These are phyloP conservation scores for Tridacna crocea DNA, from an alignment of 2,888 invertebrate species.

Conservation along the genomic window DNA sequence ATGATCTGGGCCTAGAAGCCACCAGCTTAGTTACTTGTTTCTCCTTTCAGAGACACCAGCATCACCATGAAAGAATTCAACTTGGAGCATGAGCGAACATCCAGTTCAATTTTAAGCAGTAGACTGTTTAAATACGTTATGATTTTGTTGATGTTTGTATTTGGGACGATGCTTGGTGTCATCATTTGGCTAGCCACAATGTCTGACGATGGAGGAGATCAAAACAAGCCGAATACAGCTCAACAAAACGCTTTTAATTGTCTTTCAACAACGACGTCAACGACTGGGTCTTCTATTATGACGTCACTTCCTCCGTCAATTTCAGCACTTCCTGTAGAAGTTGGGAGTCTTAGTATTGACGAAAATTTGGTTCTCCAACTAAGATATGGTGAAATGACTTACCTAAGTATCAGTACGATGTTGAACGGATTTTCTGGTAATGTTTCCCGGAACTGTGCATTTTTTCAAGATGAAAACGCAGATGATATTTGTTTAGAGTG, in stretches of 20 bases:
- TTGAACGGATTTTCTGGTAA: neutral
- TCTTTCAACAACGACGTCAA: neutral
- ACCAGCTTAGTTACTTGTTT: too few relatives aligned
- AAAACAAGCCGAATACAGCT: neutral
- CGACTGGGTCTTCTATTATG: neutral
- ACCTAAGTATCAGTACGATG: neutral
- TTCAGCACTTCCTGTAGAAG: neutral
- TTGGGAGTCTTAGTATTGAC: neutral
- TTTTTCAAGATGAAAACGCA: neutral
- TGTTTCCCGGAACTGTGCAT: neutral
- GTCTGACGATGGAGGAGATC: neutral
- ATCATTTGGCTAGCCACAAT: slow-evolving; percentile 7
- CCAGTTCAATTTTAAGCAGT: neutral
- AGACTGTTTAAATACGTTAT: neutral
- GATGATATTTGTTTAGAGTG: slow-evolving; percentile 10
- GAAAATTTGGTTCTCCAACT: neutral
- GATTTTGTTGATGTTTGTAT: neutral
- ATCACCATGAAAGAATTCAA: slow-evolving; percentile 2
- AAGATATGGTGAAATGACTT: neutral
- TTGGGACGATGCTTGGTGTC: neutral
- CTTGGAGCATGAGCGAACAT: neutral
- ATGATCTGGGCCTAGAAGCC: too few relatives aligned
- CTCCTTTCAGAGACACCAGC: too few relatives aligned
- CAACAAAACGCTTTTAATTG: neutral
- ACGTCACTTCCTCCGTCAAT: neutral